Base-by-base conservation (phyloP, 2,888 invertebrate genomes). In the Parochlus steinenii region DNA sequence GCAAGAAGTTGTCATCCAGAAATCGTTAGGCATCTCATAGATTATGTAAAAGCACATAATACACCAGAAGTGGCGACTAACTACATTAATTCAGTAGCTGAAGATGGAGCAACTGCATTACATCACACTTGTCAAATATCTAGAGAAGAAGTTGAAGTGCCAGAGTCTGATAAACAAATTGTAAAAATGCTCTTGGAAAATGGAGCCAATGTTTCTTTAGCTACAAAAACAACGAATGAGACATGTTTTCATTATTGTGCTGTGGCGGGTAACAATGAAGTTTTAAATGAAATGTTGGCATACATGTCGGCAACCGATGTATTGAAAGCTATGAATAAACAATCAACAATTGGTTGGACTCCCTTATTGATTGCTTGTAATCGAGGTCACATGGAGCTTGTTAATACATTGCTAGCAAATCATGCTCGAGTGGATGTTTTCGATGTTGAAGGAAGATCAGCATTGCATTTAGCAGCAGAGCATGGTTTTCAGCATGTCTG, bases 401-500 rank as follows among this genome's bases (percentile, higher is more conserved):
- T 95, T 26, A 83, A 71, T 50, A 85, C 83, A 41, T 65, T 97
- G 38, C 65, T 95, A 39, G 70, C 80, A 24, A 90, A 95, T 58
- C 92, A 97, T 56, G 97, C 97, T 6, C 73, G 98, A 52, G 97
- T 98, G 12, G 98, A 98, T 55, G 97, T 98, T 0, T 99, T 99
- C 56, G 98, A 98, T 55, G 78, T 76, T 43, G 95, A 97, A 59
- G 87, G 87, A 22, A 22, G 95, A 48, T 95, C 95, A 3, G 95
- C 95, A 0, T 66, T 97, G 32, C 95, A 97, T 58, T 63, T 95
- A 46, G 92, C 93, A 10, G 90, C 93, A 1, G 92, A 95, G 58
- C 80, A 81, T 48, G 95, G 95, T 3, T 93, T 78, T 53, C 65
- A 92, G 46, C 73, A 80, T 64, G 85, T 86, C 2, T 86, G 86